These are phyloP conservation scores for Rhizomys pruinosus DNA, from an alignment of 2,113 vertebrate species.

Conservation along the genomic window DNA sequence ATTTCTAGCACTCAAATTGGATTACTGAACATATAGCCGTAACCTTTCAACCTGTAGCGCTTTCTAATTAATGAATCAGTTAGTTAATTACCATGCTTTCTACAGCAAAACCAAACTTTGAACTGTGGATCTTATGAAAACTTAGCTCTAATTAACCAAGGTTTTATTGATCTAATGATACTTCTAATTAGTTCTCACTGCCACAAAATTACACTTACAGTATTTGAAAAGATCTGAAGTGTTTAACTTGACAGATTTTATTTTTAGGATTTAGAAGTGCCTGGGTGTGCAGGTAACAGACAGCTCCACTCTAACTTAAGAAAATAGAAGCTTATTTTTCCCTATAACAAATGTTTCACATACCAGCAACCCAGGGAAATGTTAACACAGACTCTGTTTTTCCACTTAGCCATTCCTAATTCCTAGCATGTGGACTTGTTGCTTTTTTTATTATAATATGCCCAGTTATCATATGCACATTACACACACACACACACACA, in stretches of 20 bases:
- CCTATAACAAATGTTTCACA: not conserved
- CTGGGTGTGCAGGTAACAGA: conserved; percentile 9
- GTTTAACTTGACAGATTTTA: not conserved
- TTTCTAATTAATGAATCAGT: conserved; percentile 19
- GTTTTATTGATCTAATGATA: conserved; percentile 20
- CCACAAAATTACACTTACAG: not conserved
- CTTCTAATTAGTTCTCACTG: conserved; percentile 7
- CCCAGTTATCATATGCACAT: not conserved
- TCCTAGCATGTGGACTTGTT: not conserved
- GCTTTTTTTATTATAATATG: not conserved
- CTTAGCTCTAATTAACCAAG: not conserved
- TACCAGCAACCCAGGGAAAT: not conserved
- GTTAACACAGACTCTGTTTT: not conserved
- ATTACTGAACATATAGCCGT: not conserved
- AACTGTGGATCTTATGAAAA: conserved; percentile 29
- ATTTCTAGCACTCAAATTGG: not conserved
- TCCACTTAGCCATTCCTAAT: not conserved
- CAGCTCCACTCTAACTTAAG: not conserved
- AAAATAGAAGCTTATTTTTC: conserved; percentile 19
- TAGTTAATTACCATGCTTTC: not conserved
- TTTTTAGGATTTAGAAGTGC: conserved; percentile 44
- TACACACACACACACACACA: not conserved
- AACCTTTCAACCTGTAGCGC: not conserved
- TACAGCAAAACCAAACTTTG: conserved; percentile 6
- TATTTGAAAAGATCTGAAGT: not conserved